Evolutionary conservation across 2,888 invertebrate genomes (phyloP).

Genomic region (Amiota mariae): DNA sequence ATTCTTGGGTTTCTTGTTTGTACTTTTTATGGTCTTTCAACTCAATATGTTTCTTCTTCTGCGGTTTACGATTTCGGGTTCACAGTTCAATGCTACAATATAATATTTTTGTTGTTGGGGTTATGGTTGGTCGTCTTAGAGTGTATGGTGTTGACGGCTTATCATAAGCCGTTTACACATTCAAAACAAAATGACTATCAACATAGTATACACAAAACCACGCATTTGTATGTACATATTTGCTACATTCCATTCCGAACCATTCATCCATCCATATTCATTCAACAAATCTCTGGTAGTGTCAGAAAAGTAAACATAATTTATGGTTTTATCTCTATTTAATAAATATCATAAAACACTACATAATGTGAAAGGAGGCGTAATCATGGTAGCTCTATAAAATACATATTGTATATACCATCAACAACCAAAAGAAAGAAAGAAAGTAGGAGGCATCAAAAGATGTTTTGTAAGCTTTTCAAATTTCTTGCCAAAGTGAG

Average conservation of each 20-base stretch:
- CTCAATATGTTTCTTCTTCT: neutral
- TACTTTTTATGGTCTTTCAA: neutral
- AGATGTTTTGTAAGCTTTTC: neutral
- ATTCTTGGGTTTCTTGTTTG: neutral
- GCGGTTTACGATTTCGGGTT: neutral
- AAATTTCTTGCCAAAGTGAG: neutral
- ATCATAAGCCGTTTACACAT: conserved; percentile 59
- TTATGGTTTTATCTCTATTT: conserved; percentile 67
- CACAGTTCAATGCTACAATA: neutral
- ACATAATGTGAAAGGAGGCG: conserved; percentile 26
- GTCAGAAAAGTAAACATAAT: conserved; percentile 58
- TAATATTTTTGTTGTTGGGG: neutral
- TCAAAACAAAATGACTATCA: conserved; percentile 31
- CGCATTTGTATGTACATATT: no score
- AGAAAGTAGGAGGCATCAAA: conserved; percentile 5
- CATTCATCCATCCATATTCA: conserved; percentile 18
- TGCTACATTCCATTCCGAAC: no score
- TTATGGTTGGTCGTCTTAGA: neutral
- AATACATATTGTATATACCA: neutral
- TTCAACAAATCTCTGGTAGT: conserved; percentile 21
- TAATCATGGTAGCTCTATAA: no score
- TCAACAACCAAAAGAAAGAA: conserved; percentile 33
- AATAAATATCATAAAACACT: conserved; percentile 63
- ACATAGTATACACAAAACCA: conserved; percentile 17
- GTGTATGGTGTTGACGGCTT: conserved; percentile 12